These are phyloP conservation scores for Sapajus apella DNA, from an alignment of 2,113 vertebrate genomes.

Conservation along the genomic window DNA sequence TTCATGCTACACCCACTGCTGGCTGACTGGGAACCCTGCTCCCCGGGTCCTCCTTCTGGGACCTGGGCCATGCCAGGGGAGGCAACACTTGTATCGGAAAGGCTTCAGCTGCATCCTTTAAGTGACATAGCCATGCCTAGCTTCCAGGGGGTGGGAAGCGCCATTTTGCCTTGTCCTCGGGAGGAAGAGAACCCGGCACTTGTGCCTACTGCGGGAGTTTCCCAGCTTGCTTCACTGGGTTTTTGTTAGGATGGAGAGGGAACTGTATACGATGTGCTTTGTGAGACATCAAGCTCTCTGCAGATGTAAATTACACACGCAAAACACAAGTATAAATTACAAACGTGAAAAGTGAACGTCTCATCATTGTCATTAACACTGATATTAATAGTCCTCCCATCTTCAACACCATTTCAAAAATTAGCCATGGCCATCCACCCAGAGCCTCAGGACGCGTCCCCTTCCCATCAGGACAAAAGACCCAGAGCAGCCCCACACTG, in stretches of 20 bases:
- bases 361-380: not conserved
- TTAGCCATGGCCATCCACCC: not conserved
- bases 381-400: not conserved
- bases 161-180: not conserved
- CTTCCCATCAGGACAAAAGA: not conserved
- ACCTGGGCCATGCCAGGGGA: not conserved
- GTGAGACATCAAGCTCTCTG: not conserved
- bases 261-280: not conserved
- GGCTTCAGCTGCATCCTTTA: not conserved
- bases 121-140: not conserved
- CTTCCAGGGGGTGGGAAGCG: accelerated
- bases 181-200: not conserved
- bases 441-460: accelerated
- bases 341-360: accelerated
- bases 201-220: accelerated
- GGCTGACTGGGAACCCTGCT: not conserved
- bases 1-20: accelerated
- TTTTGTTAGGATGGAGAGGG: not conserved
- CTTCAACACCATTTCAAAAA: not conserved
- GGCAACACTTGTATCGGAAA: not conserved
- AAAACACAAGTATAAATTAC: not conserved
- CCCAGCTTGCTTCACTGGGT: not conserved
- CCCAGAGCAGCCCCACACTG: accelerated
- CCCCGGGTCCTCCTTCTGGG: not conserved
- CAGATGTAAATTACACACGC: not conserved